Evolutionary conservation across 2,888 invertebrate species (phyloP).

Genomic region (Mesochorus sp.): DNA sequence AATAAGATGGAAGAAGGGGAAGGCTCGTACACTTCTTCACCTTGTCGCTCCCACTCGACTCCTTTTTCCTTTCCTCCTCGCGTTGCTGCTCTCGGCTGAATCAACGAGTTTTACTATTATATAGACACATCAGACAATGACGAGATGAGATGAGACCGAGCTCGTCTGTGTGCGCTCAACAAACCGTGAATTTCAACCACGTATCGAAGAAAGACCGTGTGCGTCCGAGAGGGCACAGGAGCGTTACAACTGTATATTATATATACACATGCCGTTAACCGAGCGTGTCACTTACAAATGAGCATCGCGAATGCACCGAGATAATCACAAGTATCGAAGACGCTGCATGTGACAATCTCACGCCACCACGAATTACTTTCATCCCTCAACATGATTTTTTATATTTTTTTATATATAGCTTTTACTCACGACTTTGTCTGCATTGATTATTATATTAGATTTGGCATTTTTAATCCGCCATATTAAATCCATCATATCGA

Average conservation of each 20-base stretch:
- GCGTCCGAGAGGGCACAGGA: slow-evolving; percentile 7
- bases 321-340: no score
- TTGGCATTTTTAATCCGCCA: no score
- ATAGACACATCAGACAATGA: slow-evolving; percentile 45
- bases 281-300: slow-evolving; percentile 16
- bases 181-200: slow-evolving; percentile 33
- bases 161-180: neutral
- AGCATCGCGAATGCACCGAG: no score
- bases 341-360: no score
- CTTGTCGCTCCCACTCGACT: neutral
- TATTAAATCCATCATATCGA: no score
- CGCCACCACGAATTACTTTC: no score
- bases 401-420: no score
- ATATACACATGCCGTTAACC: slow-evolving; percentile 28
- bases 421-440: no score
- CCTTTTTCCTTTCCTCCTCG: slow-evolving; percentile 34
- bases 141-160: slow-evolving; percentile 24
- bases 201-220: slow-evolving; percentile 2
- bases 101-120: slow-evolving; percentile 45
- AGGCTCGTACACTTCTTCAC: neutral
- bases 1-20: neutral
- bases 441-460: no score
- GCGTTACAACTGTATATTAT: slow-evolving; percentile 10
- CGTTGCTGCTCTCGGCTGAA: slow-evolving; percentile 24
- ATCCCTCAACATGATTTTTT: no score